A percentile compares a stretch with the other conserved stretches of the same genome.
These are phyloP conservation scores for Nanger granti DNA, from an alignment of 2,113 vertebrate genomes.

Conservation along the genomic window DNA sequence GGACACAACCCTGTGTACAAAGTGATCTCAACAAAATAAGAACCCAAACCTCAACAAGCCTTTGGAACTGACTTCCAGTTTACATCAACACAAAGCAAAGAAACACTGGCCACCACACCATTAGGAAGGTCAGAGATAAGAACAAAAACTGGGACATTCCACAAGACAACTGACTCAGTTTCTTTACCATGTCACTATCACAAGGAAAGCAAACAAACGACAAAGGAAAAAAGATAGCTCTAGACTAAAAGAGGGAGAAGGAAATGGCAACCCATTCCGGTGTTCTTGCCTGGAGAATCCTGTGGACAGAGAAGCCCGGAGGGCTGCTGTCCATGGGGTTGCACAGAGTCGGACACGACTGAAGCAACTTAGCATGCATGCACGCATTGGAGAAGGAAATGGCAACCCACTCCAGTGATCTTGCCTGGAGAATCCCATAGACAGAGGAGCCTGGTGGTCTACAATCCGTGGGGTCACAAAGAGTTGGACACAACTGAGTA, in stretches of 20 bases:
- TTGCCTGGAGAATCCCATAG: no score
- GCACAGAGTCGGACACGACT: no score
- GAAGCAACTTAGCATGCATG: no score
- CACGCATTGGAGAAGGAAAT: no score
- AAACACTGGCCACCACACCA: background rate
- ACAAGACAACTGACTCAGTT: background rate
- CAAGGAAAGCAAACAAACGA: background rate
- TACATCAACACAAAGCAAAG: background rate
- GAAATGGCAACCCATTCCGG: no score
- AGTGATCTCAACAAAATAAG: background rate
- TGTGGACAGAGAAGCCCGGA: no score
- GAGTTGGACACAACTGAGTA: background rate
- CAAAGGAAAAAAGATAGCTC: background rate
- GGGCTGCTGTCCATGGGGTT: no score
- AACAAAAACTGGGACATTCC: slow-evolving; percentile 2
- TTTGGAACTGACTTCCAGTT: background rate
- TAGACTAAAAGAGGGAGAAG: background rate
- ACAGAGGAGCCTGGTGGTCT: background rate
- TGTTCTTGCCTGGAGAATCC: no score
- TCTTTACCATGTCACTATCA: background rate
- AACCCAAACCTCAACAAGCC: background rate
- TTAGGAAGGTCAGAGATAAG: background rate
- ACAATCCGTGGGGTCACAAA: background rate
- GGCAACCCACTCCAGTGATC: no score
- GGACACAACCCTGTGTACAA: background rate